Conservation (phyloP, 2,888 invertebrate genomes). For the Phengaris alcon region DNA sequence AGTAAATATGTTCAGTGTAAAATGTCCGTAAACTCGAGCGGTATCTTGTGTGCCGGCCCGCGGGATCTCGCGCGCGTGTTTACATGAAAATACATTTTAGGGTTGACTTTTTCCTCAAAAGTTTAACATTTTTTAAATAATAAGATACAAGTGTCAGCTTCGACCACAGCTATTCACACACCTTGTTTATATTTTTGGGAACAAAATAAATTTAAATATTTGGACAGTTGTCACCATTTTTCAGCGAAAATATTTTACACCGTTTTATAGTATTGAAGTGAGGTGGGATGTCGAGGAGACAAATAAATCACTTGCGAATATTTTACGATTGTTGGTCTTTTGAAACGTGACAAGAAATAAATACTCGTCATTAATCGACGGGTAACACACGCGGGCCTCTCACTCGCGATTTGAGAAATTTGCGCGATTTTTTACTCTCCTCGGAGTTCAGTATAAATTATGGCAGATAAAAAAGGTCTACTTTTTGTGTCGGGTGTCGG, state of each 20-base stretch:
- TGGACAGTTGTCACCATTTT: neutral
- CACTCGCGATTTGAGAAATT: conserved; percentile 1
- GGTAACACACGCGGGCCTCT: neutral
- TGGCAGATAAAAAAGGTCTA: conserved; percentile 24
- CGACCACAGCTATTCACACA: neutral
- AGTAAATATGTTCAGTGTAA: conserved; percentile 9
- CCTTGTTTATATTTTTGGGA: neutral
- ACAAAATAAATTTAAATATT: neutral
- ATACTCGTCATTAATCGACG: neutral
- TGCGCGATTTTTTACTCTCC: neutral
- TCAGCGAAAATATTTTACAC: neutral
- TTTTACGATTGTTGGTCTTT: neutral
- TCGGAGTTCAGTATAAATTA: conserved; percentile 19
- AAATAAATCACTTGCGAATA: neutral
- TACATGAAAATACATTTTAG: neutral
- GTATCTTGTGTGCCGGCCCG: neutral
- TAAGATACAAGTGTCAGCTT: neutral
- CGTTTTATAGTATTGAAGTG: neutral
- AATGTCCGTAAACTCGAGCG: neutral
- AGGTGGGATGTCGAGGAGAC: neutral
- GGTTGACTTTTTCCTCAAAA: neutral
- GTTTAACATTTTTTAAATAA: neutral
- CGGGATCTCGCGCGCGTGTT: neutral
- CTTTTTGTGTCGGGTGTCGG: conserved; percentile 17
- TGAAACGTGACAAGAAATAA: neutral